Percentiles rank a stretch among this genome's conserved stretches.
These are phyloP conservation scores for Drosophila kurseongensis DNA, from an alignment of 1,140 invertebrate genomes.

Conservation along the genomic window DNA sequence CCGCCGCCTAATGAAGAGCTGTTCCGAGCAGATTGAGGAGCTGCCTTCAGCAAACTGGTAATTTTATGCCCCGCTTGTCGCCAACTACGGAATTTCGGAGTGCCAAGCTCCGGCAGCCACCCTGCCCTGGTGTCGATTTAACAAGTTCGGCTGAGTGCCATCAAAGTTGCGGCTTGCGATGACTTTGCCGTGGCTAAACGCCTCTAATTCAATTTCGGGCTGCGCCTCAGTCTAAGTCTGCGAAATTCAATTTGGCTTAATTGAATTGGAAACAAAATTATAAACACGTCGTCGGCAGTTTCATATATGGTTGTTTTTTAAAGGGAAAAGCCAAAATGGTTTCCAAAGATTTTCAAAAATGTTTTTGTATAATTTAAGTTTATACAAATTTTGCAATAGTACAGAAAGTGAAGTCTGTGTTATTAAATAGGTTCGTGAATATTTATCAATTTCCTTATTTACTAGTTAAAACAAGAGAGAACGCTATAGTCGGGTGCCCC, in stretches of 20 bases:
- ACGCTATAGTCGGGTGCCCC: too few species aligned
- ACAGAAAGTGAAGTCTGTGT: too few species aligned
- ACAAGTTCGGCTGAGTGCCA: constrained; percentile 59
- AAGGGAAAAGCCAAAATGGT: too few species aligned
- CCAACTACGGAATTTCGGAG: constrained; percentile 30
- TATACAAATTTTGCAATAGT: too few species aligned
- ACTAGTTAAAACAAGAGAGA: too few species aligned
- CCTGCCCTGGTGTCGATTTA: constrained; percentile 48
- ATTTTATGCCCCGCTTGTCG: constrained; percentile 72
- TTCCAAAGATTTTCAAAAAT: too few species aligned
- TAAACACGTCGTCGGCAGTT: constrained; percentile 7
- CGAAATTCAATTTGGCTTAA: constrained; percentile 65
- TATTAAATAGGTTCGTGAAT: too few species aligned
- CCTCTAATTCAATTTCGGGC: constrained; percentile 66
- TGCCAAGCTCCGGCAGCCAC: background rate
- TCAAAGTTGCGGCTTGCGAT: constrained; percentile 58
- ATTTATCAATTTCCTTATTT: too few species aligned
- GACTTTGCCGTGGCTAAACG: constrained; percentile 53
- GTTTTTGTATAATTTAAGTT: too few species aligned
- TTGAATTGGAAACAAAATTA: constrained; percentile 50
- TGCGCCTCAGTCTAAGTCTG: constrained; percentile 23
- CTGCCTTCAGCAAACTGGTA: constrained; percentile 53
- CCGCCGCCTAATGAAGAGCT: constrained; percentile 62
- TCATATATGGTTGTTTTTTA: background rate
- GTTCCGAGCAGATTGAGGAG: constrained; percentile 11